Evolutionary conservation across 2,888 invertebrate species (phyloP).

Genomic region (Chaitophorus viminalis): DNA sequence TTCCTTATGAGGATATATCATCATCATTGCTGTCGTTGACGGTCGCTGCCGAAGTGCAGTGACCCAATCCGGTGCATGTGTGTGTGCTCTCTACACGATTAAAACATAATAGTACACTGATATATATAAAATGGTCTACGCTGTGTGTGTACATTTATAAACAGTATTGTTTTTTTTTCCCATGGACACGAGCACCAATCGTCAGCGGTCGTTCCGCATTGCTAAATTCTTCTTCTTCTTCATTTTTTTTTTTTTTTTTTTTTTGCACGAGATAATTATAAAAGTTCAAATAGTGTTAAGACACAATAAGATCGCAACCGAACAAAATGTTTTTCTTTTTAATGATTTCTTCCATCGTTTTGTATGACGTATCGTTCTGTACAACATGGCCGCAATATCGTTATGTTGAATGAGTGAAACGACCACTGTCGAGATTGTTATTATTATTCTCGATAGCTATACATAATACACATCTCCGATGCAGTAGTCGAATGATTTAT

Average conservation of each 20-base stretch:
- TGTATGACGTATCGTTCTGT: neutral
- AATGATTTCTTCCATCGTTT: neutral
- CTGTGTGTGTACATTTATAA: constrained; percentile 14
- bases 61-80: constrained; percentile 39
- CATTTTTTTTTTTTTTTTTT: constrained; percentile 7
- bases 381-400: neutral
- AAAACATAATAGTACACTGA: neutral
- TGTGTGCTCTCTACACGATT: constrained; percentile 2
- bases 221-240: constrained; percentile 35
- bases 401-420: neutral
- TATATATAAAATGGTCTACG: neutral
- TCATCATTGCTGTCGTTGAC: constrained; percentile 28
- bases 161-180: constrained; percentile 34
- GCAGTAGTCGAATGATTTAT: neutral
- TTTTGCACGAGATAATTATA: constrained; percentile 24
- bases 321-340: neutral
- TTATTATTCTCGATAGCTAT: too few species aligned
- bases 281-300: constrained; percentile 29
- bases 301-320: constrained; percentile 3
- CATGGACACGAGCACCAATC: constrained; percentile 50
- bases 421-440: neutral
- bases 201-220: constrained; percentile 55
- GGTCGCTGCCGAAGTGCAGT: constrained; percentile 50
- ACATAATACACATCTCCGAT: too few species aligned
- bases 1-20: constrained; percentile 52